Percentiles rank a stretch among this genome's conserved stretches.
Conservation (phyloP, 2,888 invertebrate species). For the Empis livida region DNA sequence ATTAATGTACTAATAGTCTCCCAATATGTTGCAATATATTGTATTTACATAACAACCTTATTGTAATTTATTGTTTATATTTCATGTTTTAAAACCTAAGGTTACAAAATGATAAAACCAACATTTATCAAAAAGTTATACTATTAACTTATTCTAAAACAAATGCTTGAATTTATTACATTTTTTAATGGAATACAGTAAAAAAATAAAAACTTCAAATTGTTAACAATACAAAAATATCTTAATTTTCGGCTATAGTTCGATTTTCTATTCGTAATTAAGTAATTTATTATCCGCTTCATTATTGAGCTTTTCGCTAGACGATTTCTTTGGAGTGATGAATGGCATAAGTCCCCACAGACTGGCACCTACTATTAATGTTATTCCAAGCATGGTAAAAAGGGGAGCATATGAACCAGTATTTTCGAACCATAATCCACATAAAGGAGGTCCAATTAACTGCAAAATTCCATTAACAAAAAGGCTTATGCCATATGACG, state of each 20-base stretch:
- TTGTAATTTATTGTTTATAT: too few species aligned
- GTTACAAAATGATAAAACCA: too few species aligned
- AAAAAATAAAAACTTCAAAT: too few species aligned
- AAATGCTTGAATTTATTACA: too few species aligned
- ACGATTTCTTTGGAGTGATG: constrained; percentile 37
- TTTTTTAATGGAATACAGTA: too few species aligned
- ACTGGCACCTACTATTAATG: constrained; percentile 55
- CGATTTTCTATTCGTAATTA: not conserved
- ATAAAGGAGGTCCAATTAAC: constrained; percentile 70
- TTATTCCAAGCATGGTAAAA: constrained; percentile 59
- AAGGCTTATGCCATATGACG: constrained; percentile 74
- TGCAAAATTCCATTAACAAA: constrained; percentile 76
- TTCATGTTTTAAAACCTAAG: too few species aligned
- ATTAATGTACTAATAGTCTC: too few species aligned
- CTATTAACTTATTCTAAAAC: too few species aligned
- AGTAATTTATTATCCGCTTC: not conserved
- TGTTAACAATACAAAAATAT: not conserved
- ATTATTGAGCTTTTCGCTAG: not conserved
- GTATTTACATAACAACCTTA: too few species aligned
- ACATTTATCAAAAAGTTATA: too few species aligned
- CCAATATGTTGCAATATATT: too few species aligned
- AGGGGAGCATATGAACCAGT: constrained; percentile 55
- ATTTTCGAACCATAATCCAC: constrained; percentile 55
- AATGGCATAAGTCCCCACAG: constrained; percentile 67
- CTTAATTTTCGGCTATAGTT: not conserved